phyloP scores from a whole-genome alignment of 2,797 vertebrate species.

The Masticophis lateralis region DNA sequence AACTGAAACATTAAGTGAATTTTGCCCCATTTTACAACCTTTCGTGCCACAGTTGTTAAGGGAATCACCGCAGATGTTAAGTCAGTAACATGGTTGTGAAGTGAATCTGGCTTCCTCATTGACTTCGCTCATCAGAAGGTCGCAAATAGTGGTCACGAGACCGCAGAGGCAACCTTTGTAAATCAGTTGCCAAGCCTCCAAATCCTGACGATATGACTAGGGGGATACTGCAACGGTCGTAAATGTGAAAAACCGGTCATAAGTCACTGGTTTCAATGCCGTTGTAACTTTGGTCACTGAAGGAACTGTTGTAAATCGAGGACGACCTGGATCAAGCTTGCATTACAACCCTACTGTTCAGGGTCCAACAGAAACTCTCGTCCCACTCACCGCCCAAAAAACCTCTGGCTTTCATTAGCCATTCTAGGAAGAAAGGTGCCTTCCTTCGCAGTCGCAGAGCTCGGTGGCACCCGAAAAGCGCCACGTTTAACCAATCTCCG shows the following conservation, averaged over 20 bases:
- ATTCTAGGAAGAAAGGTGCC: neutral
- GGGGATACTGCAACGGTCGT: neutral
- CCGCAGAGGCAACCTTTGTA: neutral
- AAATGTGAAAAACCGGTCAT: neutral
- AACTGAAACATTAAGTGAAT: neutral
- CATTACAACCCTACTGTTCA: neutral
- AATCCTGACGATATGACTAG: neutral
- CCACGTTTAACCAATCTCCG: neutral
- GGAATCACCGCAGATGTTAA: neutral
- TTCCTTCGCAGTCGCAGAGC: neutral
- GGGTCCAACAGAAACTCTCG: neutral
- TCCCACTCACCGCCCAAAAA: neutral
- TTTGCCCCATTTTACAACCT: neutral
- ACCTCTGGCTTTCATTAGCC: neutral
- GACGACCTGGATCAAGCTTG: neutral
- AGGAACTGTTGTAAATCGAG: neutral
- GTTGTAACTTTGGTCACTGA: neutral
- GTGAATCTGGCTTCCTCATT: neutral
- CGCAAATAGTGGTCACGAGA: neutral
- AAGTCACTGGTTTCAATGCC: neutral
- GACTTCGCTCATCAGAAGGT: neutral
- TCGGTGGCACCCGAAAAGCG: neutral
- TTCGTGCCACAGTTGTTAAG: neutral
- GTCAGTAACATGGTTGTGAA: neutral
- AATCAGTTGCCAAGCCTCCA: neutral